Evolutionary conservation across 2,113 vertebrate genomes (phyloP), one percentile per base, ranked within the genome.

Genomic region (Silurus meridionalis): DNA sequence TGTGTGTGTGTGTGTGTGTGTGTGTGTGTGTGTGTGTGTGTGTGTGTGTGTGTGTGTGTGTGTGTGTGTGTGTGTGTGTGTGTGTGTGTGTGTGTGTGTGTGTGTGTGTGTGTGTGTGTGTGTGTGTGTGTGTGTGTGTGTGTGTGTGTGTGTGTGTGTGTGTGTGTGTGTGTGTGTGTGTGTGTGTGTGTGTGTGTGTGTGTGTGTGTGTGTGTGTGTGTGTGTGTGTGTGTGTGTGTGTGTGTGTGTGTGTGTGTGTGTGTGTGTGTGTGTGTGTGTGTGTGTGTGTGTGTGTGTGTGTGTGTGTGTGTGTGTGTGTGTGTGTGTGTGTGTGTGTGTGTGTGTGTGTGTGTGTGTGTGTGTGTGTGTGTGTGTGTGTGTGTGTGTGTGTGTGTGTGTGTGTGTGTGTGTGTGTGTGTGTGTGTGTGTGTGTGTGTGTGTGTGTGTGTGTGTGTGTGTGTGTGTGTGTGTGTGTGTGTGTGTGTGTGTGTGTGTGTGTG

Each of bases 381-480:
- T 52, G 53, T 58, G 69, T 86, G n/a, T 25, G 94, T 81, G 8
- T 94, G 92, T 92, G 95, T 92, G 4, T 92, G 71, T 79, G 95
- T 96, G 87, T 96, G 28, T 37, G 2, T 1, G 28, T 37, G 28
- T 37, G 28, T 37, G 28, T 1, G 28, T 37, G 28, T 37, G 28
- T 37, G 28, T 1, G 28, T 37, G 28, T 37, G 28, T 37, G 28
- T 37, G 28, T 37, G n/a, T 6, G 21, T 0, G 50, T n/a, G 23
- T 60, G 5, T 9, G 6, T 15, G 48, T 10, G 78, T 1, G 13
- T 7, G 21, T 50, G 37, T 52, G 53, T 58, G 69, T 86, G n/a
- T 25, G 94, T 81, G 8, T 94, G 92, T 92, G 95, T 92, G 4
- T 92, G 71, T 79, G 95, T 96, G 87, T 96, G 28, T 37, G 2